Base-by-base conservation (phyloP, 2,113 vertebrate species). In the Microcebus murinus region DNA sequence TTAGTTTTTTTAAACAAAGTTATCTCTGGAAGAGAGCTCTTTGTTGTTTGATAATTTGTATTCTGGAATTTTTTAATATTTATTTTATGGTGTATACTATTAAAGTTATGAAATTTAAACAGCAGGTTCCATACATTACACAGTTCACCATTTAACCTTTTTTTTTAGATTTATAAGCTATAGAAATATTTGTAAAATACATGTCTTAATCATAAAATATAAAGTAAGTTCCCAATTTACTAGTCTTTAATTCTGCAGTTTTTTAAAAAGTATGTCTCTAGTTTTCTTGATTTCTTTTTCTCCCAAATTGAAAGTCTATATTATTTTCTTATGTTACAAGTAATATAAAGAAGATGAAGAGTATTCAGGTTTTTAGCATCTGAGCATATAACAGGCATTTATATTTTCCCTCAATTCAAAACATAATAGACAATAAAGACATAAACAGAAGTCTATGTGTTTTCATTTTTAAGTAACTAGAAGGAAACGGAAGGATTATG, bases 31-130 rank as follows among this genome's bases (percentile, higher is more conserved):
- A 91, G 18, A 20, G 1, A 39, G 17, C 1, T 87, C 13, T 65
- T 91, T 85, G 34, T 84, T 93, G 42, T 63, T 65, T 65, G 31
- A 50, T 45, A 55, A 90, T 31, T 95, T 94, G 6, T 85, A 80
- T 79, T 73, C 42, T 81, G 31, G 25, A 85, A 21, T 29, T 91
- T 71, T 50, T 14, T 48, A 74, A 61, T 84, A 12, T 45, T 84
- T 70, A n/a, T 77, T 76, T 20, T 96, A 34, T 31, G 6, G 14
- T 48, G 80, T 36, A 83, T 80, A 21, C 45, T 94, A 79, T 63
- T 68, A 50, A 80, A 15, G 55, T 79, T 74, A 88, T 84, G 48
- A 80, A 55, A 31, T 39, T 15, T 12, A 8, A 79, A 79, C 21
- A 86, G 12, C 18, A 36, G 27, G 73, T 31, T 12, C 27, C 45